Conservation (phyloP, 2,113 vertebrate genomes). For the Pituophis catenifer region DNA sequence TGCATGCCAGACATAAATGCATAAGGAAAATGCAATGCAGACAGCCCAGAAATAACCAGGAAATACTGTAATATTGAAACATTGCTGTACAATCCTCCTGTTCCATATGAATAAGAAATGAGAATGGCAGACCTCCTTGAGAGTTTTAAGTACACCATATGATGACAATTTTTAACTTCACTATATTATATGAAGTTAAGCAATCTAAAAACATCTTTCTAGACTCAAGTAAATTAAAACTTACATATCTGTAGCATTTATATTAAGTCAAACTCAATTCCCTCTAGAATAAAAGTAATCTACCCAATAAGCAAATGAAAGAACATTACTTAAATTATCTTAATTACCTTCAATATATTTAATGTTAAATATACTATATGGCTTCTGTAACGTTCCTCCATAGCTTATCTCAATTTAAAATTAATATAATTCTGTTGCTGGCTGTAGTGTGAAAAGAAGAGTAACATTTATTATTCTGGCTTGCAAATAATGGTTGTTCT, state of each 20-base stretch:
- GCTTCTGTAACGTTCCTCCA: neutral
- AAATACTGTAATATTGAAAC: conserved; percentile 73
- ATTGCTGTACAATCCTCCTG: conserved; percentile 75
- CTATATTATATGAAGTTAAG: conserved; percentile 51
- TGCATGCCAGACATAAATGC: conserved; percentile 75
- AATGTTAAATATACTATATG: neutral
- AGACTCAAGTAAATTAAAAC: conserved; percentile 16
- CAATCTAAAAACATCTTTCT: conserved; percentile 51
- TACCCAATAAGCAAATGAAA: neutral
- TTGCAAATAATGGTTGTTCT: neutral
- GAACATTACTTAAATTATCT: neutral
- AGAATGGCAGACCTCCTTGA: conserved; percentile 70
- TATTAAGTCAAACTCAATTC: conserved; percentile 44
- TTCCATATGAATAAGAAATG: conserved; percentile 82
- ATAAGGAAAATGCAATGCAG: conserved; percentile 70
- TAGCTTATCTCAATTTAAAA: neutral
- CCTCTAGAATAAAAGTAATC: neutral
- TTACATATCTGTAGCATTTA: conserved; percentile 41
- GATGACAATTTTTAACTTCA: conserved; percentile 59
- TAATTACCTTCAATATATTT: conserved; percentile 27
- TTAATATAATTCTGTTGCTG: neutral
- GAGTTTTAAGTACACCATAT: conserved; percentile 61
- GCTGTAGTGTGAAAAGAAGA: neutral
- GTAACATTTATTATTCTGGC: neutral
- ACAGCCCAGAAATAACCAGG: conserved; percentile 84